Conservation (phyloP, 2,113 vertebrate genomes). For the Cebidichthys violaceus region DNA sequence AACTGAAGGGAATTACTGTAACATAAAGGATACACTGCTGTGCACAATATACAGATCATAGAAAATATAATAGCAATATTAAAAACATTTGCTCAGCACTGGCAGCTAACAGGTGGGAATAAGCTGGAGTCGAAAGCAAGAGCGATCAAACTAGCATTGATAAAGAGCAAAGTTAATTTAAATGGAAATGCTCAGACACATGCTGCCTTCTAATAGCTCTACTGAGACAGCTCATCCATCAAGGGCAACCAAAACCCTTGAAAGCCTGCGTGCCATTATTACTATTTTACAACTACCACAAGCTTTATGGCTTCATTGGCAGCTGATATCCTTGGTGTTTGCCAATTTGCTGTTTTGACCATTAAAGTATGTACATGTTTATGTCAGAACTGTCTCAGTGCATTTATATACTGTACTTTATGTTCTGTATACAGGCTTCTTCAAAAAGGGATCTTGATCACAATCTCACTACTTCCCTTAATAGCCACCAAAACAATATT, state of each 20-base stretch:
- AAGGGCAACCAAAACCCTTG: conserved; percentile 9
- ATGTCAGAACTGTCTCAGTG: not conserved
- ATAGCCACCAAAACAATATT: not conserved
- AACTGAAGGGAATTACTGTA: not conserved
- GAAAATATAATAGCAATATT: not conserved
- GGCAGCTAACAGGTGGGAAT: not conserved
- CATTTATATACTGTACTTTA: not conserved
- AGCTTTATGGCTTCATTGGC: not conserved
- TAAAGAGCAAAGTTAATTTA: conserved; percentile 7
- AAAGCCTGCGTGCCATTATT: not conserved
- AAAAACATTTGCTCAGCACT: not conserved
- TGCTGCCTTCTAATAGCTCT: not conserved
- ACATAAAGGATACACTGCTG: not conserved
- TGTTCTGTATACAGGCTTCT: not conserved
- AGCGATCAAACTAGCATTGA: not conserved
- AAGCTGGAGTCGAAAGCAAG: not conserved
- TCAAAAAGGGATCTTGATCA: not conserved
- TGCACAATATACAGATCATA: not conserved
- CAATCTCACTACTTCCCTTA: not conserved
- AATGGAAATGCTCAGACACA: conserved; percentile 24
- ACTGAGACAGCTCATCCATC: conserved; percentile 1
- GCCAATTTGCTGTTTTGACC: not conserved
- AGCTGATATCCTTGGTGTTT: not conserved
- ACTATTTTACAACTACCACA: not conserved
- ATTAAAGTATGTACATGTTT: not conserved